A percentile compares a stretch with the other conserved stretches of the same genome.
These are phyloP conservation scores for Corvus cornix DNA, from an alignment of 2,113 vertebrate genomes.

Conservation along the genomic window DNA sequence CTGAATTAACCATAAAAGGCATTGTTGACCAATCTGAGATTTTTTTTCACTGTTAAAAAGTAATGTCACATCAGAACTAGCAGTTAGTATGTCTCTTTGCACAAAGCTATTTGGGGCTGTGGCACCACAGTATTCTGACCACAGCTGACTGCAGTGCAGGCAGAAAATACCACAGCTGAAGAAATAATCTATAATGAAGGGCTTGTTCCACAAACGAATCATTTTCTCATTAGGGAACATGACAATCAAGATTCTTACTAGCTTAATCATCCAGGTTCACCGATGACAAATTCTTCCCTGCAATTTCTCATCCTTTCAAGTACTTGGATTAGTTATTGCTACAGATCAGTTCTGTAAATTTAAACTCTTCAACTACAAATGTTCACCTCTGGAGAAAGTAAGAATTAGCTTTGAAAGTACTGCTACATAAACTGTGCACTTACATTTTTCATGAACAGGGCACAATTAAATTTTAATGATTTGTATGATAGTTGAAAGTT, in stretches of 20 bases:
- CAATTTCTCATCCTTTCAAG: neutral
- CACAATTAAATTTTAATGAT: constrained; percentile 1
- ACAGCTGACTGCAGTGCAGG: neutral
- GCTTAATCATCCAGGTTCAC: neutral
- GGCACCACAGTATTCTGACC: neutral
- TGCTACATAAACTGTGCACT: neutral
- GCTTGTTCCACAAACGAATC: neutral
- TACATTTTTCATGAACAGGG: neutral
- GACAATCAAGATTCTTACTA: neutral
- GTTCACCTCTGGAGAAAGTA: neutral
- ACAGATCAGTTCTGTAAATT: neutral
- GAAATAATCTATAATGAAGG: neutral
- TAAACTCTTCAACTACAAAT: neutral
- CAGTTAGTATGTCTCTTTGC: neutral
- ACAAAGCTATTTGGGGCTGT: accelerated
- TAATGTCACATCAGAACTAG: neutral
- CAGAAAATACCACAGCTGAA: neutral
- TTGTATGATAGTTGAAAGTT: neutral
- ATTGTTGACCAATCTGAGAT: neutral
- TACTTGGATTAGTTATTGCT: neutral
- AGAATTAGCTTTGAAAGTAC: neutral
- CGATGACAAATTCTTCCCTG: neutral
- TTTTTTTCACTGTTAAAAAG: neutral
- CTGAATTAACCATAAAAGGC: neutral
- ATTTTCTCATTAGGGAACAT: constrained; percentile 11